These are phyloP conservation scores for Caenorhabditis becei DNA, from an alignment of 2,888 invertebrate genomes.

Conservation along the genomic window DNA sequence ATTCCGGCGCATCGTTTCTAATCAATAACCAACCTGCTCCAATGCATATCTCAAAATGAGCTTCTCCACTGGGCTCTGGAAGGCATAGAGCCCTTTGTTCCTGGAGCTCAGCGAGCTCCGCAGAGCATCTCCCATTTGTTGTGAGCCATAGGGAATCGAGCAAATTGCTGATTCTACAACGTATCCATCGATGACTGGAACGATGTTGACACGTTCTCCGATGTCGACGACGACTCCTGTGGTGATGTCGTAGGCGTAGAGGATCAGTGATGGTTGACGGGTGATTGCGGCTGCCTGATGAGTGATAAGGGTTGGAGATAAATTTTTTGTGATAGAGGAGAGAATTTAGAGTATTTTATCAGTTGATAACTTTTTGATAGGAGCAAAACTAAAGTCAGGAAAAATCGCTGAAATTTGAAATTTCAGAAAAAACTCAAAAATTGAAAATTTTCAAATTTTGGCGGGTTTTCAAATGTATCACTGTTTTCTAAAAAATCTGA, in stretches of 20 bases:
- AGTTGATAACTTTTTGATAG: no score
- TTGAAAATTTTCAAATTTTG: no score
- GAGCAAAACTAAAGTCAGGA: no score
- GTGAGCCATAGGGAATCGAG: conserved; percentile 84
- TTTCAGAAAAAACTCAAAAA: no score
- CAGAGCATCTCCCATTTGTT: conserved; percentile 82
- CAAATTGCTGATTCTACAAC: conserved; percentile 84
- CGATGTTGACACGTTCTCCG: conserved; percentile 85
- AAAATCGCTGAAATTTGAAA: no score
- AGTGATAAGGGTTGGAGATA: conserved; percentile 16
- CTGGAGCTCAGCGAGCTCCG: conserved; percentile 68
- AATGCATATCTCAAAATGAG: conserved; percentile 83
- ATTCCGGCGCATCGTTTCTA: no score
- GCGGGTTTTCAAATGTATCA: no score
- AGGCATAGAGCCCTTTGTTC: conserved; percentile 81
- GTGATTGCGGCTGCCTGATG: conserved; percentile 83
- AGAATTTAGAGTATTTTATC: no score
- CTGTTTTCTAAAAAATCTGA: no score
- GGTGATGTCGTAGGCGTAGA: conserved; percentile 85
- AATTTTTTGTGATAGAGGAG: no score
- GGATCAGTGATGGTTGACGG: conserved; percentile 84
- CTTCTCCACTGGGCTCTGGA: conserved; percentile 83
- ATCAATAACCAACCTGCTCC: no score
- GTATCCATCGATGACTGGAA: conserved; percentile 85
- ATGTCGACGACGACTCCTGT: conserved; percentile 85